phyloP scores from a whole-genome alignment of 2,797 vertebrate genomes.

The Artibeus jamaicensis region DNA sequence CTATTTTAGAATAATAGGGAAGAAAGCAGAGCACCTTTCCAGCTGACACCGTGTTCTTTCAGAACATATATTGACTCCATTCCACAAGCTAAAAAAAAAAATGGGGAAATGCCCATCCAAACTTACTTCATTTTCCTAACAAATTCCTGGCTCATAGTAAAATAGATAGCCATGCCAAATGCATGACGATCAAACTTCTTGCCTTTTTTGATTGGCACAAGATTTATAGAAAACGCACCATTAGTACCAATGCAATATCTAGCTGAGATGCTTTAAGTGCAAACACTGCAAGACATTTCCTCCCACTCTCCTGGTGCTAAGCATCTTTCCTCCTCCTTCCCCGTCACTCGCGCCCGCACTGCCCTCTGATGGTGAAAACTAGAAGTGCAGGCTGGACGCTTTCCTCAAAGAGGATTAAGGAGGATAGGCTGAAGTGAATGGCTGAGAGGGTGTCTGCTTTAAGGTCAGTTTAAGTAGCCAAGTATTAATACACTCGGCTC shows the following conservation, averaged over 20 bases:
- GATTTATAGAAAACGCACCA: slow-evolving; percentile 47
- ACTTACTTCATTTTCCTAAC: slow-evolving; percentile 74
- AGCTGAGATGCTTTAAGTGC: slow-evolving; percentile 44
- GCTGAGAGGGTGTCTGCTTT: not conserved
- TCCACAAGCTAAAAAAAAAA: slow-evolving; percentile 47
- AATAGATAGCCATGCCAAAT: slow-evolving; percentile 72
- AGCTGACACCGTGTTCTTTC: slow-evolving; percentile 63
- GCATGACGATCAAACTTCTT: slow-evolving; percentile 64
- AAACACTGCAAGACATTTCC: slow-evolving; percentile 47
- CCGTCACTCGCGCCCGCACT: not conserved
- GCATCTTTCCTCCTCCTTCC: not conserved
- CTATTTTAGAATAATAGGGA: slow-evolving; percentile 76
- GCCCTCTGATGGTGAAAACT: slow-evolving; percentile 60
- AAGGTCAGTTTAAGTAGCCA: not conserved
- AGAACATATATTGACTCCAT: slow-evolving; percentile 63
- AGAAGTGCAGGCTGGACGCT: not conserved
- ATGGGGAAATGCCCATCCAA: slow-evolving; percentile 62
- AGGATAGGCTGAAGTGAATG: not conserved
- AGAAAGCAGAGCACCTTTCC: slow-evolving; percentile 62
- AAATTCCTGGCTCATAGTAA: slow-evolving; percentile 61
- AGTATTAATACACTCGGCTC: not conserved
- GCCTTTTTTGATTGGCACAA: slow-evolving; percentile 48
- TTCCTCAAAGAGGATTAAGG: not conserved
- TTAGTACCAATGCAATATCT: slow-evolving; percentile 63
- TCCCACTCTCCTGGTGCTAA: slow-evolving; percentile 48